Base-by-base conservation (phyloP, 1,140 invertebrate genomes). In the Pseudomyrmex cubaensis region DNA sequence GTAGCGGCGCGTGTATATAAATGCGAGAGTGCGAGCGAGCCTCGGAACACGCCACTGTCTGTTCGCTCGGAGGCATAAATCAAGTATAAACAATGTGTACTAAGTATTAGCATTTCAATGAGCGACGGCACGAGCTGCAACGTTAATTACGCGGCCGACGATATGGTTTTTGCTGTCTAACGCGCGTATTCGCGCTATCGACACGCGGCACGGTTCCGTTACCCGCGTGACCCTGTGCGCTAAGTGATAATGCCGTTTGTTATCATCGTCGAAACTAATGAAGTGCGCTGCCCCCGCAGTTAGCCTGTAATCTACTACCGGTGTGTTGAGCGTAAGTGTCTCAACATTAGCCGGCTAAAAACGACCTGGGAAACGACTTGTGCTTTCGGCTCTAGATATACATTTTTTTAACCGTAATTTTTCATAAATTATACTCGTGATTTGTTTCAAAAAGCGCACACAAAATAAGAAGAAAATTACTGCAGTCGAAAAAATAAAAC, bases 191-290 rank as follows among this genome's bases (percentile, higher is more conserved):
- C 56, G 54, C 70, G 75, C 56, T 84, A 87, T 84, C 85, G 67
- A 59, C 67, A 74, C 66, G 52, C 52, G 52, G 46, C 64, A 50
- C 48, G 17, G 48, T 63, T 87, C 52, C 82, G 80, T 86, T 87
- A 87, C 78, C 85, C 85, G 22, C 56, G 54, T 70, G 66, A 61
- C 59, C 70, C 76, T 59, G 57, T 72, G 84, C 44, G 84, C 67
- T 67, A 77, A 86, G 70, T 63, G 87, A 86, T 88, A 88, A 89
- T 74, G 75, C 59, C 35, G 66, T 72, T 88, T 82, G 74, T 87
- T 87, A 88, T 88, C 83, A 77, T 88, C 72, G 72, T 85, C 83
- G 83, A 85, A 88, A 88, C 86, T 85, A 87, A 87, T 82, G 75
- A 76, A 67, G 72, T 22, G 20, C 54, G 74, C 82, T 66, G 61